Conservation (phyloP, 2,797 vertebrate genomes). For the Atherinosoma microstoma region DNA sequence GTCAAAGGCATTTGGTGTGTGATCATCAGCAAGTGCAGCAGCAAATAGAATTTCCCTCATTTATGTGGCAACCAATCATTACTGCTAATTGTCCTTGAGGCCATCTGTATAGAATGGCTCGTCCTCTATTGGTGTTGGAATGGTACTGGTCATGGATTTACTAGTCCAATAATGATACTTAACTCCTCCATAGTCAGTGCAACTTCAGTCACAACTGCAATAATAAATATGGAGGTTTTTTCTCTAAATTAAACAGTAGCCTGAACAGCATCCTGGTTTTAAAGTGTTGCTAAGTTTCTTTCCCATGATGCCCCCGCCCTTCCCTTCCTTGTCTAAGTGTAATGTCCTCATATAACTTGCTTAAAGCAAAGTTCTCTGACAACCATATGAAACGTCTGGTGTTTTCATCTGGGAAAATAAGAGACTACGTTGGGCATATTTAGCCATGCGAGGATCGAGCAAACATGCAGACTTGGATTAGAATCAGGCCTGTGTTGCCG, state of each 20-base stretch:
- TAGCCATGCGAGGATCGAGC: conserved; percentile 77
- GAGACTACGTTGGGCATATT: conserved; percentile 72
- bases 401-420: conserved; percentile 78
- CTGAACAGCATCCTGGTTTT: conserved; percentile 58
- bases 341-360: conserved; percentile 66
- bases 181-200: conserved; percentile 64
- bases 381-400: conserved; percentile 64
- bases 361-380: conserved; percentile 64
- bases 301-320: conserved; percentile 66
- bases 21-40: conserved; percentile 76
- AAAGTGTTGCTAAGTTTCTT: conserved; percentile 61
- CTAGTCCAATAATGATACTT: conserved; percentile 73
- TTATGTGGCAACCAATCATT: conserved; percentile 81
- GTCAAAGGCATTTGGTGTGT: conserved; percentile 71
- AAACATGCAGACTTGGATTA: conserved; percentile 71
- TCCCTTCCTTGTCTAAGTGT: conserved; percentile 42
- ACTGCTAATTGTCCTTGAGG: conserved; percentile 83
- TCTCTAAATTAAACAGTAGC: conserved; percentile 66
- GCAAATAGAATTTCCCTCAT: conserved; percentile 81
- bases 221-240: conserved; percentile 51
- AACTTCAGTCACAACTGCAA: conserved; percentile 54
- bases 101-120: conserved; percentile 79
- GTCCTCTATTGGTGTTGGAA: conserved; percentile 74
- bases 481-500: conserved; percentile 74
- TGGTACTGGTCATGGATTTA: conserved; percentile 76